Percentiles rank a stretch among this genome's conserved stretches.
phyloP scores from a whole-genome alignment of 2,888 invertebrate species.

The Stenurella melanura region DNA sequence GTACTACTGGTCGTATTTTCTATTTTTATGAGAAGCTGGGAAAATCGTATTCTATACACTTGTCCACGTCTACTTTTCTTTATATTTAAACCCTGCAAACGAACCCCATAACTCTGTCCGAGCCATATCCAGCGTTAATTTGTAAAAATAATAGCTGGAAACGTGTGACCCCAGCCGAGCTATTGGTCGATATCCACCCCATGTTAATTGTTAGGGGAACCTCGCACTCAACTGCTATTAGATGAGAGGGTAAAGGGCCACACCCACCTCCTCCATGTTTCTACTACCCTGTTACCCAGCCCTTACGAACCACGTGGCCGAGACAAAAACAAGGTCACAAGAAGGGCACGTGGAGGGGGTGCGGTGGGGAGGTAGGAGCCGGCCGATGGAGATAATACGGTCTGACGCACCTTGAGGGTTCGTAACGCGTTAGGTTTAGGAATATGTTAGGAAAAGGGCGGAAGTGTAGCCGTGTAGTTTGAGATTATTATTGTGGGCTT shows the following conservation, averaged over 20 bases:
- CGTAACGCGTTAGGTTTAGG: neutral
- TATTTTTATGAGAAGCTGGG: too few relatives aligned
- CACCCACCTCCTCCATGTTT: constrained; percentile 61
- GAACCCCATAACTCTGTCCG: neutral
- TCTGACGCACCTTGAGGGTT: constrained; percentile 1
- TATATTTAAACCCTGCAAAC: too few relatives aligned
- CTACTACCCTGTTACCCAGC: constrained; percentile 65
- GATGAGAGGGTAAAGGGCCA: constrained; percentile 63
- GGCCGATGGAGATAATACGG: neutral
- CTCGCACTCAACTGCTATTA: constrained; percentile 55
- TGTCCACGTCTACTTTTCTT: too few relatives aligned
- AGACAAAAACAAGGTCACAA: constrained; percentile 62
- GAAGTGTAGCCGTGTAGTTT: neutral
- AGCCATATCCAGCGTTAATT: neutral
- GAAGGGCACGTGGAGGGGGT: constrained; percentile 52
- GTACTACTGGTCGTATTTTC: too few relatives aligned
- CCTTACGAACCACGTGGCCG: constrained; percentile 67
- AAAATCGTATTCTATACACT: too few relatives aligned
- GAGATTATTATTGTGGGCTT: neutral
- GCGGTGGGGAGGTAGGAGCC: constrained; percentile 30
- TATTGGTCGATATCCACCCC: constrained; percentile 58
- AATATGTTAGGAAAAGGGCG: neutral
- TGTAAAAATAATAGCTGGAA: neutral
- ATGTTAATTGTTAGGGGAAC: constrained; percentile 55
- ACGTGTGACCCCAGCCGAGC: constrained; percentile 36